phyloP scores from a whole-genome alignment of 2,888 invertebrate species.

The Ectemnius continuus region DNA sequence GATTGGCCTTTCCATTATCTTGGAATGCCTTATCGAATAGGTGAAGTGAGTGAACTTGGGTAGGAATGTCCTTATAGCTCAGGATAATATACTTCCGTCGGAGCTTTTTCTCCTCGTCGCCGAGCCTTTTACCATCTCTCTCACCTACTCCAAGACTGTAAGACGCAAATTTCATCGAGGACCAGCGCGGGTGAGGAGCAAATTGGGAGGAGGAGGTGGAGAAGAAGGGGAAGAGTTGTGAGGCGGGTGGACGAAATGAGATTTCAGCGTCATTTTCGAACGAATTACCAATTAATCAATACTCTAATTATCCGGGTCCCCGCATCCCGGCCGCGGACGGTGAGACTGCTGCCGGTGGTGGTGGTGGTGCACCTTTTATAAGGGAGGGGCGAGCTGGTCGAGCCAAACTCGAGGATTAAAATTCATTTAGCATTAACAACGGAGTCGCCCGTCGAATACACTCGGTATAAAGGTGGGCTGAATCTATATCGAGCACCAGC shows the following conservation, averaged over 20 bases:
- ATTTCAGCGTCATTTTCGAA: slow-evolving; percentile 17
- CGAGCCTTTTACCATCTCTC: background rate
- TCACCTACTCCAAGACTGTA: background rate
- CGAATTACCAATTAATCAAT: slow-evolving; percentile 36
- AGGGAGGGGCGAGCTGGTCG: background rate
- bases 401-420: slow-evolving; percentile 45
- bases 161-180: slow-evolving; percentile 1
- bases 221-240: no score
- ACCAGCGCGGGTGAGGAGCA: slow-evolving; percentile 10
- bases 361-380: background rate
- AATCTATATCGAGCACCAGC: slow-evolving; percentile 60
- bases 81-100: slow-evolving; percentile 1
- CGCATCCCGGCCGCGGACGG: background rate
- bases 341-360: no score
- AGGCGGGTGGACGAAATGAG: slow-evolving; percentile 10
- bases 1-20: background rate
- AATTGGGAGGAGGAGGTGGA: background rate
- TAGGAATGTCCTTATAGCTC: background rate
- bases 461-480: slow-evolving; percentile 59
- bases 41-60: background rate
- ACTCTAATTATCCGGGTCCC: slow-evolving; percentile 35
- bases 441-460: slow-evolving; percentile 48
- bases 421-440: slow-evolving; percentile 60
- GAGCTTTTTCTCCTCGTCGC: background rate
- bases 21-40: background rate